These are phyloP conservation scores for Pocillopora meandrina DNA, from an alignment of 92 coral and sea anemone genomes.

Conservation along the genomic window DNA sequence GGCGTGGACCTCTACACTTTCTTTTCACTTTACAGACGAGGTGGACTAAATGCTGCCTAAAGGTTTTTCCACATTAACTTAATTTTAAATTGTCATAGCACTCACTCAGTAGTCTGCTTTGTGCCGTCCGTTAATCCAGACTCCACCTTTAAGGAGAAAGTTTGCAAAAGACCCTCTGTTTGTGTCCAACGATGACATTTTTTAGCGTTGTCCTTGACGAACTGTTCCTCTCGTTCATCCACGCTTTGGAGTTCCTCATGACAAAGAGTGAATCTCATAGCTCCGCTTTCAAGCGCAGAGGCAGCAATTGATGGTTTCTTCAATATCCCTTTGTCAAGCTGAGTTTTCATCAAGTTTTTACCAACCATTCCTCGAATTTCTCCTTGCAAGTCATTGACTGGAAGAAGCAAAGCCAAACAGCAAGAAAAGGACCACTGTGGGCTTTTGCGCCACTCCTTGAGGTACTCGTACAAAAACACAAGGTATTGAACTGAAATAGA, in stretches of 20 bases:
- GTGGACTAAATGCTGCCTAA: no score
- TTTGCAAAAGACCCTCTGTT: neutral
- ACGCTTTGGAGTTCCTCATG: neutral
- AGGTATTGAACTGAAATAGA: neutral
- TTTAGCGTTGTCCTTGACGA: no score
- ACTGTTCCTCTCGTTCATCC: neutral
- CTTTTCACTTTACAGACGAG: no score
- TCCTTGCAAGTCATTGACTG: neutral
- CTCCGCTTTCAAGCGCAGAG: neutral
- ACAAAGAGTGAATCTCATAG: neutral
- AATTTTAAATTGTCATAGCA: neutral
- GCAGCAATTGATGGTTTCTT: neutral
- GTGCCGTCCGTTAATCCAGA: neutral
- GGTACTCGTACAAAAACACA: neutral
- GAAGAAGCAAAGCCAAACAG: neutral
- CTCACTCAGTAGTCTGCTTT: neutral
- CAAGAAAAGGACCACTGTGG: neutral
- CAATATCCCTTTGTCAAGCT: neutral
- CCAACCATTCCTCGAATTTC: neutral
- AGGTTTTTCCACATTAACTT: no score
- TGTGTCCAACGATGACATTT: neutral
- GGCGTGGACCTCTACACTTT: no score
- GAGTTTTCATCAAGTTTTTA: neutral
- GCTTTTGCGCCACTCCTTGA: neutral
- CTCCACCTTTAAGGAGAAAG: neutral